Percentiles rank a stretch among this genome's conserved stretches.
Conservation (phyloP, 2,888 invertebrate genomes). For the Cerastoderma edule region DNA sequence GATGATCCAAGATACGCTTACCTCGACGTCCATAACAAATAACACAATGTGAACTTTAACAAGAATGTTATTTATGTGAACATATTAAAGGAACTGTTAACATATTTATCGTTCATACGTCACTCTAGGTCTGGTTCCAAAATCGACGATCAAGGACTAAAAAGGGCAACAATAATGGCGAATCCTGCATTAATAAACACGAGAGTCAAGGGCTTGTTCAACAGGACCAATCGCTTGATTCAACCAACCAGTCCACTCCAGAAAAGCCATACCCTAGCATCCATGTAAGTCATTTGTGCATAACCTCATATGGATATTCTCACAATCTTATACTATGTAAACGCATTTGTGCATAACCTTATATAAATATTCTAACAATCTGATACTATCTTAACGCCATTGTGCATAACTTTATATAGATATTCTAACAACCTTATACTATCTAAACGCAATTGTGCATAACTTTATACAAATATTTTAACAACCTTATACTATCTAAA, state of each 20-base stretch:
- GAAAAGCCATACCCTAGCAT: neutral
- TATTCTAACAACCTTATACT: too few relatives aligned
- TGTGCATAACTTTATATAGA: too few relatives aligned
- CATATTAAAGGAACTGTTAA: neutral
- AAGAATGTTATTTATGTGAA: neutral
- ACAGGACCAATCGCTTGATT: neutral
- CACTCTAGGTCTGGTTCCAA: slow-evolving; percentile 13
- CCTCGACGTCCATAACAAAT: neutral
- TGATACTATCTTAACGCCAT: too few relatives aligned
- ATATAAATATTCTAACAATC: too few relatives aligned
- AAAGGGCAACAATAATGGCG: neutral
- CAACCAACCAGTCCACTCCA: neutral
- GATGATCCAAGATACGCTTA: neutral
- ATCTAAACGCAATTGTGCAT: too few relatives aligned
- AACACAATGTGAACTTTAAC: neutral
- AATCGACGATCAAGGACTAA: slow-evolving; percentile 15
- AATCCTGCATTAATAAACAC: neutral
- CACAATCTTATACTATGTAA: neutral
- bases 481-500: too few relatives aligned
- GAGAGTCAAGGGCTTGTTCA: neutral
- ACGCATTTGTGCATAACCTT: too few relatives aligned
- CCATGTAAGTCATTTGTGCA: neutral
- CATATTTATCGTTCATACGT: neutral
- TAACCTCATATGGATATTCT: neutral
- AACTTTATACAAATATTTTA: too few relatives aligned